These are phyloP conservation scores for Yponomeuta malinellus DNA, from an alignment of 2,888 invertebrate genomes.

Conservation along the genomic window DNA sequence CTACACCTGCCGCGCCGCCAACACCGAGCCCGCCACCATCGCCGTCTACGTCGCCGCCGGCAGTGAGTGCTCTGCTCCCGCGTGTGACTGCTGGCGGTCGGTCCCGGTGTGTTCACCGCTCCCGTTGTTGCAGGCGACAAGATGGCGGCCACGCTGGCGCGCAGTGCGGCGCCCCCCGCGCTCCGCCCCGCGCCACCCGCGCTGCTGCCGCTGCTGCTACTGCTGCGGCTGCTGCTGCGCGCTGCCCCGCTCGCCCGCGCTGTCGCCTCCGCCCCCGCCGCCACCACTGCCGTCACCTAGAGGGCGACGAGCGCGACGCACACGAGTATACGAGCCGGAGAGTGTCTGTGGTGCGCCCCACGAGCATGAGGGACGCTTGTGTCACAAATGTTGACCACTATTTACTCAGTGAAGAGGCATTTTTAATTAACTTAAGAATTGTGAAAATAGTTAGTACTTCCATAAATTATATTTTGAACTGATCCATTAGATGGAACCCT, in stretches of 20 bases:
- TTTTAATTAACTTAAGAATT: neutral
- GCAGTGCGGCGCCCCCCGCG: conserved; percentile 61
- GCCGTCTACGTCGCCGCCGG: conserved; percentile 94
- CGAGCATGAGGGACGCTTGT: neutral
- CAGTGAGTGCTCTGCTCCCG: conserved; percentile 52
- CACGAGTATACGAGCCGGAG: conserved; percentile 16
- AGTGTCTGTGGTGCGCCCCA: neutral
- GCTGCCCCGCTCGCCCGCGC: neutral
- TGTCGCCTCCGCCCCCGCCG: conserved; percentile 18
- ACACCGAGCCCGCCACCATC: conserved; percentile 92
- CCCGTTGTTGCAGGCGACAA: conserved; percentile 83
- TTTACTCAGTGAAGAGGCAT: too few species aligned
- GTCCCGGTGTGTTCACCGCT: neutral
- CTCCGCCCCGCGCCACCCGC: conserved; percentile 16
- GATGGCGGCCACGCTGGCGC: conserved; percentile 91
- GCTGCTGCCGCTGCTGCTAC: conserved; percentile 18
- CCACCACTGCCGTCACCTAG: conserved; percentile 17
- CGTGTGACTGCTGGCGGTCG: too few species aligned
- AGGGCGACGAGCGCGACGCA: conserved; percentile 18
- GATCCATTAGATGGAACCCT: neutral
- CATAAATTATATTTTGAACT: neutral
- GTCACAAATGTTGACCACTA: neutral
- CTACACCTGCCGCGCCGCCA: conserved; percentile 92
- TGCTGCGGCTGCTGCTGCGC: conserved; percentile 12
- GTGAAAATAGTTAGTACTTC: neutral